Evolutionary conservation across 2,888 invertebrate genomes (phyloP).

Genomic region (Oeneis ivallda): DNA sequence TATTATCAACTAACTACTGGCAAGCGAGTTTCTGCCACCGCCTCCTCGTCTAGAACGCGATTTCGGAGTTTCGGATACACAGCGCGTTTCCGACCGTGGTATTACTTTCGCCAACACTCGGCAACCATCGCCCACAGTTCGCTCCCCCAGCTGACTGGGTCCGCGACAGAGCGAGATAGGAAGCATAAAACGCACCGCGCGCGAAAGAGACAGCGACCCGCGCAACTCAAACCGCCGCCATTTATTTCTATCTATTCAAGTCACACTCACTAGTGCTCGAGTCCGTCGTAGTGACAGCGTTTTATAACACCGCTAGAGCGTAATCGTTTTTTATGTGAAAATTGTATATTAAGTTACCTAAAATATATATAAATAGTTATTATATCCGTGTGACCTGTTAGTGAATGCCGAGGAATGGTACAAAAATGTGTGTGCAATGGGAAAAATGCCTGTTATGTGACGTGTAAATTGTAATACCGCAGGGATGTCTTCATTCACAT

Average conservation of each 20-base stretch:
- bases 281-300: conserved; percentile 74
- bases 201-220: conserved; percentile 53
- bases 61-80: conserved; percentile 21
- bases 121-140: conserved; percentile 60
- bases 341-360: conserved; percentile 68
- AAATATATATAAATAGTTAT: conserved; percentile 58
- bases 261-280: conserved; percentile 56
- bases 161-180: conserved; percentile 58
- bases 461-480: conserved; percentile 50
- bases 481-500: conserved; percentile 70
- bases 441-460: conserved; percentile 40
- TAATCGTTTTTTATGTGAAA: conserved; percentile 71
- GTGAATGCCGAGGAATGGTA: conserved; percentile 55
- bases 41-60: too few relatives aligned
- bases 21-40: too few relatives aligned
- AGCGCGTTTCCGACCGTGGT: conserved; percentile 55
- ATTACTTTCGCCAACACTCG: conserved; percentile 75
- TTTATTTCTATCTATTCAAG: conserved; percentile 65
- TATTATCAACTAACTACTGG: too few relatives aligned
- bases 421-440: conserved; percentile 48
- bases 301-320: conserved; percentile 63
- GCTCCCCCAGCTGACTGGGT: conserved; percentile 77
- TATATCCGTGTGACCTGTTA: conserved; percentile 52
- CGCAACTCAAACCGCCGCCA: conserved; percentile 70
- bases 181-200: conserved; percentile 41